These are phyloP conservation scores for Percina caprodes DNA, from an alignment of 2,113 vertebrate species.

Conservation along the genomic window DNA sequence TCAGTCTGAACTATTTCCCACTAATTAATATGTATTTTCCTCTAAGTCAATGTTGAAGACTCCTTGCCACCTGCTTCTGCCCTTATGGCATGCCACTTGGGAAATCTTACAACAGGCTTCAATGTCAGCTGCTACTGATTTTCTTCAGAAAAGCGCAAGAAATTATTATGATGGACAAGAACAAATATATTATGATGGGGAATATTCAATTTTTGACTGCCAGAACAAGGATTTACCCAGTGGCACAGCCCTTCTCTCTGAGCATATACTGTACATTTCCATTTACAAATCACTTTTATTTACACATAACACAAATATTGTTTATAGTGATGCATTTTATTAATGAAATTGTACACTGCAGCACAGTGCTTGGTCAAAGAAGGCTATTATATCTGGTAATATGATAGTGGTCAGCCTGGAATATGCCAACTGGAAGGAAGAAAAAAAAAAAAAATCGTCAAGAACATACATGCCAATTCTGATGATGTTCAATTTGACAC, in stretches of 20 bases:
- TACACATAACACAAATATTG: not conserved
- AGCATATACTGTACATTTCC: fast-evolving
- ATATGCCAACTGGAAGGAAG: not conserved
- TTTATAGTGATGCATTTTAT: not conserved
- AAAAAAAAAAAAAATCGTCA: not conserved
- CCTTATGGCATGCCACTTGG: conserved; percentile 61
- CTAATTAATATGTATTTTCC: conserved; percentile 61
- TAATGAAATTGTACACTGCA: not conserved
- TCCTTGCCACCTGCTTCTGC: conserved; percentile 52
- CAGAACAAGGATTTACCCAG: not conserved
- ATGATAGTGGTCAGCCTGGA: not conserved
- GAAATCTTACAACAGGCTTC: conserved; percentile 28
- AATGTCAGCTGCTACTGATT: conserved; percentile 47
- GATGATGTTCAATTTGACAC: conserved; percentile 20
- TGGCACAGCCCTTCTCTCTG: not conserved
- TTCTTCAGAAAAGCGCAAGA: conserved; percentile 21
- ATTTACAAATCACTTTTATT: not conserved
- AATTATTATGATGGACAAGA: conserved; percentile 11
- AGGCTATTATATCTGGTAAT: not conserved
- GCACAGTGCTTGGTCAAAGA: not conserved
- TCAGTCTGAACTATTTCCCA: conserved; percentile 48
- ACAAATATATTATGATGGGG: not conserved
- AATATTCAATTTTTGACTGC: not conserved
- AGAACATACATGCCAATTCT: conserved; percentile 31
- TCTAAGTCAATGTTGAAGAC: conserved; percentile 54